Evolutionary conservation across 2,113 vertebrate species (phyloP), one percentile per base, ranked within the genome.

Genomic region (Porphyrio hochstetteri): DNA sequence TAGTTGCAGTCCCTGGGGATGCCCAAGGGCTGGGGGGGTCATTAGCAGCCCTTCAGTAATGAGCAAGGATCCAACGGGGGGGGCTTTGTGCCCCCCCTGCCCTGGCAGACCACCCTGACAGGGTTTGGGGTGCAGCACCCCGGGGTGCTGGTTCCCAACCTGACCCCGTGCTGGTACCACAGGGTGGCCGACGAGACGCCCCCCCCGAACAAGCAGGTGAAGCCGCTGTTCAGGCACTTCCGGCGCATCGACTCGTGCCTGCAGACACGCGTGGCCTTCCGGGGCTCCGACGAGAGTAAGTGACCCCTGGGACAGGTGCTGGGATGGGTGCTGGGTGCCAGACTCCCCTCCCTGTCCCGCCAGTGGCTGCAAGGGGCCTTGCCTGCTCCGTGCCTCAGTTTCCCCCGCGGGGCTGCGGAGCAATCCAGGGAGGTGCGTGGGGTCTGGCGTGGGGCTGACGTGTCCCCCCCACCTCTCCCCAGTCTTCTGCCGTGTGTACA

Each of bases 401-500:
- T 83, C 77, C 83, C 81, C 17, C 44, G 9, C 1, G 9, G 36
- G 21, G 53, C 31, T 53, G 21, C 31, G 23, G 59, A n/a, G 24
- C 2, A 17, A 17, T 9, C 25, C 3, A 13, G 50, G 56, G 36
- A 5, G 77, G 25, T 11, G 44, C 1, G 5, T 0, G 64, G 35
- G 36, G 16, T 50, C 40, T 0, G 4, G 33, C 7, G 3, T 2
- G 7, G 40, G 27, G 10, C 82, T 90, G 68, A 79, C 7, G 0
- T 52, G 24, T 12, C 6, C 52, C 19, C 13, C 44, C 18, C 35
- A n/a, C 16, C 14, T 31, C 25, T 36, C 72, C 82, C 29, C 97
- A 99, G 99, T 99, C 94, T 99, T 99, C 98, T 99, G 99, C 98
- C 98, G 99, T 74, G 99, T 99, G 38, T 99, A 99, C 98, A 99